Base-by-base conservation (phyloP, 2,888 invertebrate genomes). In the Drosophila subquinaria region DNA sequence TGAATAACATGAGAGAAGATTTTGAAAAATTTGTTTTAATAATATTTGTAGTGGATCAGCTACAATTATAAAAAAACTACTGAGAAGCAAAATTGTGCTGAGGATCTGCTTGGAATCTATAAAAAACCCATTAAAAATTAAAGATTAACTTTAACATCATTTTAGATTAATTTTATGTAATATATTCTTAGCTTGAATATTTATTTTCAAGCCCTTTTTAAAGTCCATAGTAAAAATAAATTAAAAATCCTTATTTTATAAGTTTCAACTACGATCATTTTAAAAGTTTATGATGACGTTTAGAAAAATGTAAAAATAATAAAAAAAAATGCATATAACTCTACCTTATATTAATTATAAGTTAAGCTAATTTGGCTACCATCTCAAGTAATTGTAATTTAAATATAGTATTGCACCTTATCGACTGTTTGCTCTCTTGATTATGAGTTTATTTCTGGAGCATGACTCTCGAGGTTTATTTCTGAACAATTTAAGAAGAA, bases 381-480 rank as follows among this genome's bases (percentile, higher is more conserved):
- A 40, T 30, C 59, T 60, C 30, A 27, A 48, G 59, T 27, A 45
- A 5, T 8, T 43, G 5, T 4, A 17, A 10, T 27, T 35, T 65
- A n/a, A 50, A 15, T 13, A 11, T 8, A 1, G 11, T 23, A 30
- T 8, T 30, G 30, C 30, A 15, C 8, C 27, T 69, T 53, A 73
- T 75, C 76, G 40, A 15, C n/a, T 23, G 20, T 33, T 47, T 36
- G 11, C 17, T 23, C 11, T 47, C 27, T 53, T 48, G 27, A 53
- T 50, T 35, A 17, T n/a, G n/a, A 8, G 20, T 42, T 30, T 40
- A 55, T 60, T 51, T 35, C 10, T 23, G 43, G 42, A 36, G 40
- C 17, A 33, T 9, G 20, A 48, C n/a, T 40, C 40, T 30, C 15
- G 1, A 13, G 42, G 9, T 36, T 3, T 50, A 8, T 56, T 40